Evolutionary conservation across 2,888 invertebrate species (phyloP).

Genomic region (Gasteruption jaculator): DNA sequence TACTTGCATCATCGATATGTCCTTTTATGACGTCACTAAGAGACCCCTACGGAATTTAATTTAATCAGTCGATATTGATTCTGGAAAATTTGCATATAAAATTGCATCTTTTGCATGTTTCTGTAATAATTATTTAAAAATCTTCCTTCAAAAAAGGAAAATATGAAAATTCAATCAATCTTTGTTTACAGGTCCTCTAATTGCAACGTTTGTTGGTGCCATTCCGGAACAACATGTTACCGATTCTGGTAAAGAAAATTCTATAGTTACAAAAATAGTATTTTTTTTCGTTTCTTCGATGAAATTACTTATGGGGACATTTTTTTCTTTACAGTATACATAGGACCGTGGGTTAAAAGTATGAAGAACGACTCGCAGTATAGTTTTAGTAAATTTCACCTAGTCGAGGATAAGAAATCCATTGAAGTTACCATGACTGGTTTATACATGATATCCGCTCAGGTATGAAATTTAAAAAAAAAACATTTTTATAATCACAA

Average conservation of each 20-base stretch:
- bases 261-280: not conserved
- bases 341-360: conserved; percentile 45
- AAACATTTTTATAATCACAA: conserved; percentile 3
- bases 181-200: conserved; percentile 36
- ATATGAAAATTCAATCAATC: no score
- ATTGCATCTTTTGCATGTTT: no score
- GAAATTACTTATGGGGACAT: not conserved
- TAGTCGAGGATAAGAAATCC: conserved; percentile 42
- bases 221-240: conserved; percentile 41
- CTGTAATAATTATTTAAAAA: no score
- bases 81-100: no score
- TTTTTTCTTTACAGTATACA: conserved; percentile 29
- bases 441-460: conserved; percentile 45
- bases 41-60: no score
- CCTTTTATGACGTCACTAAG: no score
- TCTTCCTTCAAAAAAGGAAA: no score
- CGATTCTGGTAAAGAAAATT: conserved; percentile 36
- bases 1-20: no score
- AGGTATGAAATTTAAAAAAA: conserved; percentile 35
- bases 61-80: no score
- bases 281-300: not conserved
- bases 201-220: conserved; percentile 43
- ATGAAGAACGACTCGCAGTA: conserved; percentile 36
- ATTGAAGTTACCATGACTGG: conserved; percentile 44
- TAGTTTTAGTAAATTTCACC: conserved; percentile 41